phyloP scores from a whole-genome alignment of 2,888 invertebrate species.

The Drosophila rubida region DNA sequence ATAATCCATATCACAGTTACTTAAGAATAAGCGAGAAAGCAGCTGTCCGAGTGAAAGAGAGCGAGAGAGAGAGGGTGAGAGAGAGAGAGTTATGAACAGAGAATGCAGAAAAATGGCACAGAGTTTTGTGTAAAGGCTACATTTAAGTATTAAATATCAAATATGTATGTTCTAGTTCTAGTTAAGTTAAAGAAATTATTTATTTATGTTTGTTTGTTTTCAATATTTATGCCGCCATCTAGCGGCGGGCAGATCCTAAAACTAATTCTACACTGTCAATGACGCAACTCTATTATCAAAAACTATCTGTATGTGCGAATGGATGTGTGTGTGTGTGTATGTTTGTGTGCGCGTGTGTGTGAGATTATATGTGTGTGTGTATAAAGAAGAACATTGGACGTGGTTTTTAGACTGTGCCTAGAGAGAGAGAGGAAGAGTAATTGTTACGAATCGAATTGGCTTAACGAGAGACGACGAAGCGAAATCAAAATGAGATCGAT shows the following conservation, averaged over 20 bases:
- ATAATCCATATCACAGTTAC: constrained; percentile 31
- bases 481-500: constrained; percentile 36
- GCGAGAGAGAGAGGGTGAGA: constrained; percentile 3
- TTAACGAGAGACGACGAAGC: constrained; percentile 15
- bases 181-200: constrained; percentile 71
- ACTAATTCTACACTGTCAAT: constrained; percentile 17
- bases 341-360: constrained; percentile 5
- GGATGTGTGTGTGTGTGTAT: constrained; percentile 1
- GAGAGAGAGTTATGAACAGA: constrained; percentile 1
- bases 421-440: not conserved
- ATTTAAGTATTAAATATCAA: constrained; percentile 77
- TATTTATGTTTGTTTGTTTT: constrained; percentile 49
- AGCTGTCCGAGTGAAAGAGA: constrained; percentile 12
- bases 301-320: constrained; percentile 12
- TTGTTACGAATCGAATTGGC: constrained; percentile 27
- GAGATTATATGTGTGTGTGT: constrained; percentile 1
- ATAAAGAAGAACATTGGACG: constrained; percentile 18
- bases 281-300: constrained; percentile 40
- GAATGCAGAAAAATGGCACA: constrained; percentile 25
- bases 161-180: constrained; percentile 71
- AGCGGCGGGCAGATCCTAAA: constrained; percentile 8
- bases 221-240: constrained; percentile 24
- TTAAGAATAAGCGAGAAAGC: constrained; percentile 21
- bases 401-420: constrained; percentile 43
- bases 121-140: constrained; percentile 62